Evolutionary conservation across 2,888 invertebrate species (phyloP), one percentile per base, ranked within the genome.

Genomic region (Sarcophaga rosellei): DNA sequence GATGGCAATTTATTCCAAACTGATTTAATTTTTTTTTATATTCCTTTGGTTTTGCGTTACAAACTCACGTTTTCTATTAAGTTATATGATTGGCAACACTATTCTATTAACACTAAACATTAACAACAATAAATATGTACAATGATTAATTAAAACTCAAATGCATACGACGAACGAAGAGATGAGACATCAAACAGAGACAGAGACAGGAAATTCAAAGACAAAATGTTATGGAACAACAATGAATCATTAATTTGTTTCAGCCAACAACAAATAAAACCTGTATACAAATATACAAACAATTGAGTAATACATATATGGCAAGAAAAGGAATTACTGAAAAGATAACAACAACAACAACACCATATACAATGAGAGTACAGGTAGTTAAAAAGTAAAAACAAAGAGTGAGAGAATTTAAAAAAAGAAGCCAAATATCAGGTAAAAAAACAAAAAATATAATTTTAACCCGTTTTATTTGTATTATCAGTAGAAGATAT

Each of bases 241-340:
- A 82, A 82, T 77, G 82, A 82, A 77, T 82, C 82, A 82, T 66
- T 61, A 35, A 11, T 20, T 35, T 61, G n/a, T 61, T 82, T 77
- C 20, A 82, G 23, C 61, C 20, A 53, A 17, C 53, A 53, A 53
- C n/a, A 69, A 69, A 57, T 44, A 77, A 74, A 62, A 61, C 11
- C 47, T 20, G 68, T 70, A 68, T 68, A 70, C 25, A 78, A 78
- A 78, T n/a, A 68, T 63, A 70, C 45, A 78, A 78, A 70, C 21
- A 77, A 78, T 63, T 59, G 20, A 62, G 59, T 20, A 78, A 73
- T 66, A n/a, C n/a, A 74, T 20, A 17, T 65, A 75, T 21, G 21
- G 57, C 65, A 11, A 45, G 21, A 63, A 78, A 62, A 68, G 21
- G 15, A 62, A 53, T n/a, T 63, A 77, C 47, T 59, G 44, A 47